phyloP scores from a whole-genome alignment of 1,140 invertebrate genomes.

The Sycophila sp. region DNA sequence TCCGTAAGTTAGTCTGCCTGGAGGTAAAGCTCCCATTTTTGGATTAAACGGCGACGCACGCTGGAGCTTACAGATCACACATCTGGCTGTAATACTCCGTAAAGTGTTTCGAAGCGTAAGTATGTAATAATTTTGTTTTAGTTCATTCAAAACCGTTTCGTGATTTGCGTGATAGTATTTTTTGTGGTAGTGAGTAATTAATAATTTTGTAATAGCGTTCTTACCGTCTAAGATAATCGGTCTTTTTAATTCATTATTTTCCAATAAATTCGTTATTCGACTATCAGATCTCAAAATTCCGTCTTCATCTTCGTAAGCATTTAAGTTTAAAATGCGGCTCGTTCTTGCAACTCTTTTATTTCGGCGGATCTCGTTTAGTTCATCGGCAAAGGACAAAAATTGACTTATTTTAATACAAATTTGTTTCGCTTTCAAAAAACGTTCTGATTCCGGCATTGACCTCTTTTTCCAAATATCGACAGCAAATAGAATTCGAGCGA shows the following conservation, averaged over 20 bases:
- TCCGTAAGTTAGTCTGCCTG: constrained; percentile 12
- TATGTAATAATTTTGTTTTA: background rate
- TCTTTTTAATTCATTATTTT: background rate
- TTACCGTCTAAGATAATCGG: background rate
- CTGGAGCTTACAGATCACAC: background rate
- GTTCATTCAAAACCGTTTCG: background rate
- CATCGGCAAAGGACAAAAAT: background rate
- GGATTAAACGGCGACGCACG: background rate
- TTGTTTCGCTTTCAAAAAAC: background rate
- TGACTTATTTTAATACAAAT: background rate
- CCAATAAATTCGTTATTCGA: background rate
- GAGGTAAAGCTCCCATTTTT: constrained; percentile 14
- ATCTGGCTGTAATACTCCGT: background rate
- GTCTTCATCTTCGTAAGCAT: background rate
- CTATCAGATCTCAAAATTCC: background rate
- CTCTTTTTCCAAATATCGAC: background rate
- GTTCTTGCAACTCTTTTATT: background rate
- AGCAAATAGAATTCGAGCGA: too few species aligned
- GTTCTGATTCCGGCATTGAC: background rate
- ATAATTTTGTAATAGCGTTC: background rate
- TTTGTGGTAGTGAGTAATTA: background rate
- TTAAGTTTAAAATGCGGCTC: background rate
- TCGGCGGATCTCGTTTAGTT: background rate
- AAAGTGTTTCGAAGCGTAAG: background rate
- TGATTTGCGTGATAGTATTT: background rate